Conservation (phyloP, 2,113 vertebrate genomes). For the Perognathus longimembris region DNA sequence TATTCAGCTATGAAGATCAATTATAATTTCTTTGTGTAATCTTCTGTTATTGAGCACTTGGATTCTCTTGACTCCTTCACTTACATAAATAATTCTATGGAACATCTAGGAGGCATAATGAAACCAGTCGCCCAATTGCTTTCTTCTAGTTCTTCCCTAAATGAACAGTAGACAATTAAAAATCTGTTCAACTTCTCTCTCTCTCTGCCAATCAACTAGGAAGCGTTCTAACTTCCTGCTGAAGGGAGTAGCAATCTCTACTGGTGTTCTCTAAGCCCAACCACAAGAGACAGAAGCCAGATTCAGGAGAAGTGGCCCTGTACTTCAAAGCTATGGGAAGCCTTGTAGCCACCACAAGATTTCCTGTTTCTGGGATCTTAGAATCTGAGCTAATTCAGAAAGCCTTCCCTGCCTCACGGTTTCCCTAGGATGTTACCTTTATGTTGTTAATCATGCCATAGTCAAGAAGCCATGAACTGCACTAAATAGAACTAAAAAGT, state of each 20-base stretch:
- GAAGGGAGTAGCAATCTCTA: not conserved
- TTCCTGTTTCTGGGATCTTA: not conserved
- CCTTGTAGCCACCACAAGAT: too few relatives aligned
- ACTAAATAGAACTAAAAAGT: not conserved
- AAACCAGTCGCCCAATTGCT: not conserved
- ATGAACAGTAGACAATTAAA: not conserved
- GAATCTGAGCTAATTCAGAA: not conserved
- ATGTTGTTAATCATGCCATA: not conserved
- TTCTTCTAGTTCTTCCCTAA: not conserved
- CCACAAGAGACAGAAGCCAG: not conserved
- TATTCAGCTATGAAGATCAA: not conserved
- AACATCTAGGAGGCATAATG: not conserved
- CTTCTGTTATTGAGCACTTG: conserved; percentile 11
- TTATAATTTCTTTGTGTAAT: not conserved
- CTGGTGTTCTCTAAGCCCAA: not conserved
- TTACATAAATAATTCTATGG: not conserved
- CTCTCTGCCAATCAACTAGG: not conserved
- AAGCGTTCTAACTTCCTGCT: not conserved
- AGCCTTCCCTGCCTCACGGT: not conserved
- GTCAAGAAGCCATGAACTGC: too few relatives aligned
- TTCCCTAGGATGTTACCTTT: not conserved
- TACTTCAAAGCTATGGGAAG: not conserved
- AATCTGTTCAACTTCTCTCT: not conserved
- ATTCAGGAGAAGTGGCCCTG: not conserved
- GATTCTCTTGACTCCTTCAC: not conserved